Conservation (phyloP, 2,888 invertebrate species). For the Aquatica leii region DNA sequence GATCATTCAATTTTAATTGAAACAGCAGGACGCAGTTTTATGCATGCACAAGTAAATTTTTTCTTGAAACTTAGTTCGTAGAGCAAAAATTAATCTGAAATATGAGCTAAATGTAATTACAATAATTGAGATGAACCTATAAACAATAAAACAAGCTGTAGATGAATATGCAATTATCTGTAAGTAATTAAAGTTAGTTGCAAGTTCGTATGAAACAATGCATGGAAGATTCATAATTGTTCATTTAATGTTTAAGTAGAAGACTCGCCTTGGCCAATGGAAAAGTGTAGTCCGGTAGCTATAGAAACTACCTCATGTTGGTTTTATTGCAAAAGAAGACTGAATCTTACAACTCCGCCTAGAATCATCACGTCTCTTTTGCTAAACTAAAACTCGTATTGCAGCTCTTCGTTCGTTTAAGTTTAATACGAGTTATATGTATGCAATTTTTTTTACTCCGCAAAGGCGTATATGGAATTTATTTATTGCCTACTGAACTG, state of each 20-base stretch:
- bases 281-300: slow-evolving; percentile 62
- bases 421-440: slow-evolving; percentile 35
- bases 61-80: no score
- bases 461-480: slow-evolving; percentile 24
- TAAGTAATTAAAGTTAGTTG: no score
- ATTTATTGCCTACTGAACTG: slow-evolving; percentile 20
- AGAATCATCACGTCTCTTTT: slow-evolving; percentile 58
- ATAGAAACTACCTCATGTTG: slow-evolving; percentile 61
- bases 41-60: no score
- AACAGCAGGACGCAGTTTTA: no score
- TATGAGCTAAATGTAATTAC: no score
- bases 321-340: slow-evolving; percentile 59
- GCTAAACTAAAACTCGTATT: slow-evolving; percentile 47
- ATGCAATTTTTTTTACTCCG: slow-evolving; percentile 15
- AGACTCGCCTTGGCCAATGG: slow-evolving; percentile 55
- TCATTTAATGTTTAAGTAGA: slow-evolving; percentile 13
- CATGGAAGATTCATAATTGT: slow-evolving; percentile 24
- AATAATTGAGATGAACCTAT: no score
- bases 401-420: slow-evolving; percentile 47
- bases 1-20: no score
- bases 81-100: no score
- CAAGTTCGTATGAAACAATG: slow-evolving; percentile 1
- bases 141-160: no score
- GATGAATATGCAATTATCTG: no score
- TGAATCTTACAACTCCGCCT: slow-evolving; percentile 59